Evolutionary conservation across 2,113 vertebrate genomes (phyloP), one percentile per base, ranked within the genome.

Genomic region (Dicaeum eximium): DNA sequence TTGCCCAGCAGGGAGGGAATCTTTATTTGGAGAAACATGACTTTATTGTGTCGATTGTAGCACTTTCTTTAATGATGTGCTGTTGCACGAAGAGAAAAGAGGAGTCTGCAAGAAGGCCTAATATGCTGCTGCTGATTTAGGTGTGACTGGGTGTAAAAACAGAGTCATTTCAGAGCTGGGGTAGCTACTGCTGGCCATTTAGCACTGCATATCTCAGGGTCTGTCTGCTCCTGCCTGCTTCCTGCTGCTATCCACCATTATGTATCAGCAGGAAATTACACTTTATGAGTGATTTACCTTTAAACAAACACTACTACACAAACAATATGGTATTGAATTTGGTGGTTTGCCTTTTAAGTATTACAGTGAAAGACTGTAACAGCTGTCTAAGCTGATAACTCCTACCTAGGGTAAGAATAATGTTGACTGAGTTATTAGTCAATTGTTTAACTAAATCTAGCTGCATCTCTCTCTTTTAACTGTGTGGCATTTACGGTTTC

Each of bases 191-290:
- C 89, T 89, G 92, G 89, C 4, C 1, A 25, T 89, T 92, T 77
- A 93, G 78, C 15, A 3, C 80, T 54, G 92, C 95, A 84, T 98
- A 99, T 98, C 98, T 98, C 95, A 75, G 83, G 88, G 94, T 95
- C 98, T 97, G 98, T 98, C 98, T 98, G 96, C 81, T 94, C 22
- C 11, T 71, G 78, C 97, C 47, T 93, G 98, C 98, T 99, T 99
- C 98, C 99, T 98, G 98, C 98, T 44, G 8, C 96, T 91, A 85
- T 97, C 98, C 91, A 89, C 97, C 97, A 97, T 97, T 95, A 97
- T 98, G 98, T 98, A 98, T 98, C 98, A 97, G 98, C 98, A 99
- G 98, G 98, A 99, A 98, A 98, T 98, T 98, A 98, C 98, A 99
- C 98, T 98, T 98, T 98, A 98, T 97, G 93, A 97, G 98, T 98